A percentile compares a stretch with the other conserved stretches of the same genome.
phyloP scores from a whole-genome alignment of 2,797 vertebrate genomes.

The Fistularia tabacaria region DNA sequence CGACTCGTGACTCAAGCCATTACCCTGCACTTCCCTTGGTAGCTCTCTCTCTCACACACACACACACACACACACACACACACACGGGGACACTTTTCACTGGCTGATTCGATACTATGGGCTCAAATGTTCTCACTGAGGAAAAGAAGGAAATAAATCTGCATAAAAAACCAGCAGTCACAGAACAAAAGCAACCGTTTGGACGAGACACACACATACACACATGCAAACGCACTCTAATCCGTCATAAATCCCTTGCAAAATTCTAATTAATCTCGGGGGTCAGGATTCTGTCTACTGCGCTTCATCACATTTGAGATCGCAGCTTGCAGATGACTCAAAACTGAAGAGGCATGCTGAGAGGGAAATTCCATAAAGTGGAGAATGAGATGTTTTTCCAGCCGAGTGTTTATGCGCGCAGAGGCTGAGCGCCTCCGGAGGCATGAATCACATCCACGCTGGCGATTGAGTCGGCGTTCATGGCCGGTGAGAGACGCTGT shows the following conservation, averaged over 20 bases:
- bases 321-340: background rate
- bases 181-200: constrained; percentile 8
- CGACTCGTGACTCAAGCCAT: too few relatives aligned
- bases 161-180: constrained; percentile 16
- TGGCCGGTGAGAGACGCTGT: too few relatives aligned
- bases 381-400: constrained; percentile 3
- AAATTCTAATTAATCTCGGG: background rate
- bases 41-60: too few relatives aligned
- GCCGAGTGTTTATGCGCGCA: constrained; percentile 1
- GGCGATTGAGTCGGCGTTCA: too few relatives aligned
- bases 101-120: too few relatives aligned
- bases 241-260: too few relatives aligned
- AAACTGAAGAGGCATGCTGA: background rate
- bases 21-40: too few relatives aligned
- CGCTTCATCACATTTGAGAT: too few relatives aligned
- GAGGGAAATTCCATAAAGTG: constrained; percentile 4
- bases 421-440: constrained; percentile 1
- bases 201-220: constrained; percentile 1
- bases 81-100: too few relatives aligned
- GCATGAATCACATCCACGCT: background rate
- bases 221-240: too few relatives aligned
- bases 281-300: background rate
- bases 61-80: too few relatives aligned
- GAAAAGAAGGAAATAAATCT: constrained; percentile 14
- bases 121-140: constrained; percentile 4